phyloP scores from a whole-genome alignment of 2,888 invertebrate genomes.

The Mesorhabditis spiculigera region DNA sequence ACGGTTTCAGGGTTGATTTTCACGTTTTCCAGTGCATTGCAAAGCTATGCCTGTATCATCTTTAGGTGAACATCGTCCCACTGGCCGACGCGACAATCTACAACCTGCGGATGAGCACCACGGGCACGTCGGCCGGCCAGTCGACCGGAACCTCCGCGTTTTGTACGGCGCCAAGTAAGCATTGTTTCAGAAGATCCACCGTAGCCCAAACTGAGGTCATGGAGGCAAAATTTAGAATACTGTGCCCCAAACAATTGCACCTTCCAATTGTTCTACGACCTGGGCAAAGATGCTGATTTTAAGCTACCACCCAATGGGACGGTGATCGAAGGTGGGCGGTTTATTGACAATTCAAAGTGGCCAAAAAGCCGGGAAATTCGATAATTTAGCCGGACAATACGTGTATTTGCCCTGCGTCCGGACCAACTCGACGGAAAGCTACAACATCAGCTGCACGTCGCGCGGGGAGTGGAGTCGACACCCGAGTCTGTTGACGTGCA shows the following conservation, averaged over 20 bases:
- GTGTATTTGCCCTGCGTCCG: neutral
- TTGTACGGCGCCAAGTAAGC: neutral
- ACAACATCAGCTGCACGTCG: neutral
- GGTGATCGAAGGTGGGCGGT: neutral
- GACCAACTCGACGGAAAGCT: neutral
- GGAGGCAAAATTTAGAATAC: neutral
- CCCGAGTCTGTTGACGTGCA: neutral
- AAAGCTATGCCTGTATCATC: neutral
- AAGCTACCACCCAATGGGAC: neutral
- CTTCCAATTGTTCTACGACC: neutral
- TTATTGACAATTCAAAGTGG: no score
- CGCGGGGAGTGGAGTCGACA: conserved; percentile 1
- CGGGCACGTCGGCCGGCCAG: neutral
- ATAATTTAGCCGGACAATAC: no score
- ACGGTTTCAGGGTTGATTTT: neutral
- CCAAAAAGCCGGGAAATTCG: no score
- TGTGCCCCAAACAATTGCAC: conserved; percentile 3
- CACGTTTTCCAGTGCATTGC: neutral
- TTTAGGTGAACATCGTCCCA: neutral
- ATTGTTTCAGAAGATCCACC: neutral
- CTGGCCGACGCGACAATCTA: conserved; percentile 5
- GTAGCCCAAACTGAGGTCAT: no score
- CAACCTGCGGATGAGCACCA: neutral
- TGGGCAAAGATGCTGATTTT: neutral
- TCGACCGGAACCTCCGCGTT: neutral